phyloP scores from a whole-genome alignment of 2,888 invertebrate species.

The Herminia tarsipennalis region DNA sequence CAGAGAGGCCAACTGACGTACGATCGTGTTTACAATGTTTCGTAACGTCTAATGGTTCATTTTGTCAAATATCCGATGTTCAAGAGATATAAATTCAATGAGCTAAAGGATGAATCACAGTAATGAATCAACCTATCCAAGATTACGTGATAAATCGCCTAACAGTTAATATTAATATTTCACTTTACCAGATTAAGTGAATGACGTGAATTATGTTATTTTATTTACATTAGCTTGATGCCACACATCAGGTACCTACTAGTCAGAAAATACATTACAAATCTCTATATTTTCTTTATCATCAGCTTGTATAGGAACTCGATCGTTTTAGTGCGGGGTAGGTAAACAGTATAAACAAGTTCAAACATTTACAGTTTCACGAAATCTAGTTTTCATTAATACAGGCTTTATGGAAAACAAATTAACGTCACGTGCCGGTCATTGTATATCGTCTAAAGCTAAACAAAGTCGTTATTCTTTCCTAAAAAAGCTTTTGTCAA shows the following conservation, averaged over 20 bases:
- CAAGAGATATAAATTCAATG: constrained; percentile 43
- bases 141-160: constrained; percentile 72
- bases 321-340: too few species aligned
- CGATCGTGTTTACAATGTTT: constrained; percentile 68
- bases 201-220: constrained; percentile 59
- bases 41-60: constrained; percentile 70
- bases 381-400: too few species aligned
- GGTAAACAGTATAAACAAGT: too few species aligned
- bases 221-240: constrained; percentile 23
- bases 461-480: constrained; percentile 35
- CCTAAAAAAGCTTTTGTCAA: constrained; percentile 43
- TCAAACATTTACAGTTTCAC: too few species aligned
- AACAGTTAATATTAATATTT: constrained; percentile 70
- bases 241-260: constrained; percentile 9
- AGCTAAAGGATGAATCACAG: constrained; percentile 62
- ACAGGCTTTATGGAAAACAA: too few species aligned
- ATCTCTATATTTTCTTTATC: not conserved
- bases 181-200: constrained; percentile 69
- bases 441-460: constrained; percentile 24
- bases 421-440: too few species aligned
- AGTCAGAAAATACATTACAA: not conserved
- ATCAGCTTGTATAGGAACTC: too few species aligned
- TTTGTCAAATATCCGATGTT: constrained; percentile 66
- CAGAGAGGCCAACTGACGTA: constrained; percentile 48
- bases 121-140: constrained; percentile 71